Conservation (phyloP, 2,888 invertebrate species). For the Uropetala carovei region DNA sequence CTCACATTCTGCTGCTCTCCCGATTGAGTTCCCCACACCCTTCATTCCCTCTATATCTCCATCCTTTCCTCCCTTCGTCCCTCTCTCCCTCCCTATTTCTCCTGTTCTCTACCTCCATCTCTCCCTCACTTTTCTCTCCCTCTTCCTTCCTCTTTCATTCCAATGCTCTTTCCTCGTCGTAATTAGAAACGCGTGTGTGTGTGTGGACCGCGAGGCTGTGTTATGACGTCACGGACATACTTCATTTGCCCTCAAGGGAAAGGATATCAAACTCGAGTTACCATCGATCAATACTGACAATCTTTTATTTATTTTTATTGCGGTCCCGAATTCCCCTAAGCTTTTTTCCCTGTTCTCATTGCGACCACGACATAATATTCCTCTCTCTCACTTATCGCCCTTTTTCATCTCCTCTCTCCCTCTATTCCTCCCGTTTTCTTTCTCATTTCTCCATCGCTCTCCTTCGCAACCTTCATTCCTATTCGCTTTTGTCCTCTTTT, state of each 20-base stretch:
- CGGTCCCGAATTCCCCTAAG: background rate
- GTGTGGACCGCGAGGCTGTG: background rate
- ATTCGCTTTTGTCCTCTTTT: background rate
- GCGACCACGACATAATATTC: background rate
- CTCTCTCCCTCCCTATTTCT: too few species aligned
- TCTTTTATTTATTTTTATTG: background rate
- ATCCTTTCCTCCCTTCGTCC: too few species aligned
- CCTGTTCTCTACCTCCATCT: too few species aligned
- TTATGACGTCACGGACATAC: background rate
- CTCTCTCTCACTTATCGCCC: background rate
- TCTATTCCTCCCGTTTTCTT: background rate
- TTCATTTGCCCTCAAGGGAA: background rate
- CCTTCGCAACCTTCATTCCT: background rate
- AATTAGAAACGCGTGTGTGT: background rate
- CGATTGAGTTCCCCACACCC: too few species aligned
- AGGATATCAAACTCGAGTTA: background rate
- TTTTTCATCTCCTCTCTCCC: background rate
- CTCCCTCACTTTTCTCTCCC: too few species aligned
- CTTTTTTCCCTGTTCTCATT: background rate
- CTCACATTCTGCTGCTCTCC: too few species aligned
- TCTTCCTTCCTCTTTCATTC: background rate
- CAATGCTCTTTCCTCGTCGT: background rate
- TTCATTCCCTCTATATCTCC: too few species aligned
- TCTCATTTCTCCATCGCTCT: too few species aligned
- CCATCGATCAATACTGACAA: background rate